Percentiles rank a stretch among this genome's conserved stretches.
Evolutionary conservation across 2,888 invertebrate genomes (phyloP).

Genomic region (Trichopoda pennipes): DNA sequence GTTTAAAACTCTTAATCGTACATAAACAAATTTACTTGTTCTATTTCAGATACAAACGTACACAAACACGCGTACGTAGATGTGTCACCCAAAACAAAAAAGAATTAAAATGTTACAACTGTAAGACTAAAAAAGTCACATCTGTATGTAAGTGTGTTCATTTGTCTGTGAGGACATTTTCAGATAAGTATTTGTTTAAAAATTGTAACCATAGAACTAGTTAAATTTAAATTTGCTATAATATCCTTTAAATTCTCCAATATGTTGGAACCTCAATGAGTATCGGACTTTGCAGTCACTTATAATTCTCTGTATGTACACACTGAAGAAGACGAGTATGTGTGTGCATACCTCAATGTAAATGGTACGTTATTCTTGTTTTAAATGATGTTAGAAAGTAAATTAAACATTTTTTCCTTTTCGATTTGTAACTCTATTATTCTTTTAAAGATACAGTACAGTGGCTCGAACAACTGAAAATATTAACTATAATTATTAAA

Average conservation of each 20-base stretch:
- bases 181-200: not conserved
- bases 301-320: not conserved
- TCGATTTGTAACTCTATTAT: conserved; percentile 10
- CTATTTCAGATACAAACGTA: not conserved
- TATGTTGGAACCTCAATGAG: not conserved
- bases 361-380: conserved; percentile 45
- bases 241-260: conserved; percentile 19
- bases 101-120: conserved; percentile 42
- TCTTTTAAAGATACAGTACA: not conserved
- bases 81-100: conserved; percentile 12
- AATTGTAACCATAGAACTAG: conserved; percentile 52
- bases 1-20: conserved; percentile 24
- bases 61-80: not conserved
- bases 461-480: not conserved
- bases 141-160: not conserved
- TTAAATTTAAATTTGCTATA: conserved; percentile 51
- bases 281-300: not conserved
- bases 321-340: not conserved
- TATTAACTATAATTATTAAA: not conserved
- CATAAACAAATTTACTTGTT: conserved; percentile 4
- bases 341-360: too few relatives aligned
- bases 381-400: conserved; percentile 59
- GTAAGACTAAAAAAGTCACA: conserved; percentile 46
- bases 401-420: conserved; percentile 58
- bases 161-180: not conserved